Percentiles rank a stretch among this genome's conserved stretches.
Evolutionary conservation across 2,113 vertebrate species (phyloP).

Genomic region (Narcine bancroftii): DNA sequence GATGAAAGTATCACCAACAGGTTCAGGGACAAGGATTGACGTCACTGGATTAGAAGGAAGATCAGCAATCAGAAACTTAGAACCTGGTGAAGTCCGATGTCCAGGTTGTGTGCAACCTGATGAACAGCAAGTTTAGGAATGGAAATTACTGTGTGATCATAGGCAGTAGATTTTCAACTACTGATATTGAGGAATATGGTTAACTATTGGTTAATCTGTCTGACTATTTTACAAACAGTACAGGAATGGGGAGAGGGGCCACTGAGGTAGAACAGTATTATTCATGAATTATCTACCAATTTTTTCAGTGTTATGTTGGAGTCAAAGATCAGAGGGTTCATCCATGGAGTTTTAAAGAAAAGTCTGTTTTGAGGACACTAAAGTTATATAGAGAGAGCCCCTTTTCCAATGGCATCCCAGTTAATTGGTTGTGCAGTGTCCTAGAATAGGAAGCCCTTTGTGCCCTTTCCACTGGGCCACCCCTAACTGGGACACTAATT

Average conservation of each 20-base stretch:
- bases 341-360: too few relatives aligned
- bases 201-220: neutral
- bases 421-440: too few relatives aligned
- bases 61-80: neutral
- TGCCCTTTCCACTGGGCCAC: too few relatives aligned
- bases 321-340: too few relatives aligned
- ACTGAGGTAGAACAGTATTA: neutral
- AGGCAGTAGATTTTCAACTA: neutral
- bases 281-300: neutral
- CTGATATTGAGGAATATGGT: neutral
- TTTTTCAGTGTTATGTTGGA: too few relatives aligned
- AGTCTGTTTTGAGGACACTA: too few relatives aligned
- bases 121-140: neutral
- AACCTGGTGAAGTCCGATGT: neutral
- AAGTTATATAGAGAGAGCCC: too few relatives aligned
- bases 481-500: too few relatives aligned
- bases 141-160: neutral
- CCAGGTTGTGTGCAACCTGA: neutral
- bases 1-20: neutral
- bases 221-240: neutral
- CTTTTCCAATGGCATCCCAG: too few relatives aligned
- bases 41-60: neutral
- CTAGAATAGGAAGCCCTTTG: too few relatives aligned
- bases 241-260: neutral
- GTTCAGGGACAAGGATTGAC: neutral